Evolutionary conservation across 2,113 vertebrate genomes (phyloP), one percentile per base, ranked within the genome.

Genomic region (Malurus melanocephalus): DNA sequence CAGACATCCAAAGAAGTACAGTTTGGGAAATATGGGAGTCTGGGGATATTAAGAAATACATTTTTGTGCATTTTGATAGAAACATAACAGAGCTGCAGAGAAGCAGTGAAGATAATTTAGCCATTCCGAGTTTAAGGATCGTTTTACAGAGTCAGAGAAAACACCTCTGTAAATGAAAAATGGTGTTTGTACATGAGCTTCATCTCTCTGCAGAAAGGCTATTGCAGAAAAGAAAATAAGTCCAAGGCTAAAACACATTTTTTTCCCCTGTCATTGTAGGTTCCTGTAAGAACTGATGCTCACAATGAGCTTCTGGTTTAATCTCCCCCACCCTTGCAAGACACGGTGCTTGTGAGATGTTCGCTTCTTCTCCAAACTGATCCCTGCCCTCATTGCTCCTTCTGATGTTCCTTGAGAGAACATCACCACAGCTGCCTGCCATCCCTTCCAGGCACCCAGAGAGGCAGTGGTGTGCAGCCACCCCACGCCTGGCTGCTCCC

Each of bases 21-120:
- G 48, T 78, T 40, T 18, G 32, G 75, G 86, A 88, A 93, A 87
- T 57, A 88, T 13, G 24, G 48, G 83, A 95, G 73, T 57, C 86
- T 64, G 69, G 73, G 66, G 81, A 95, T 92, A 94, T 94, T 85
- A 93, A 88, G 85, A 85, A 57, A 60, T 52, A 81, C 45, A 91
- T 92, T 93, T 92, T 91, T 85, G 88, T 83, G 80, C 77, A 78
- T 72, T 86, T 80, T 55, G 62, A 80, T 21, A 66, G 84, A 89
- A 89, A 85, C 21, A 4, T 81, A 93, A 85, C 57, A 85, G 74
- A 87, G 55, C 66, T 81, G 72, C 69, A 93, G 80, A 86, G 67
- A 74, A 75, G 66, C 56, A 90, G 46, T 28, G 57, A 72, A 83
- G 62, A 83, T 85, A 90, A 93, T 88, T 78, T 51, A 83, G 80